A percentile compares a stretch with the other conserved stretches of the same genome.
Evolutionary conservation across 1,140 invertebrate species (phyloP).

Genomic region (Drosophila parvula): DNA sequence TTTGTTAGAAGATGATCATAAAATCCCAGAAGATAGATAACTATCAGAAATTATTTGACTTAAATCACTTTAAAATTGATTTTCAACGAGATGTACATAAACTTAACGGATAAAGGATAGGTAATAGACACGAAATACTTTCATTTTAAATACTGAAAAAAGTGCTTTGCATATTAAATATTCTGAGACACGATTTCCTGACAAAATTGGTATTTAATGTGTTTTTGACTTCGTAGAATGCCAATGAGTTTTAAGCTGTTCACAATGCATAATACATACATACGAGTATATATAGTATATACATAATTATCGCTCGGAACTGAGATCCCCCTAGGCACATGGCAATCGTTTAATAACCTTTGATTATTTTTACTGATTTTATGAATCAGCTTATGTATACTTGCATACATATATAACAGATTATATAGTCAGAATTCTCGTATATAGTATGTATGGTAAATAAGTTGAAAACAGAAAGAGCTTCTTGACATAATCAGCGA

Average conservation of each 20-base stretch:
- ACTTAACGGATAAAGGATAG: neutral
- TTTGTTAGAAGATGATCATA: neutral
- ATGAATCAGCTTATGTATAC: conserved; percentile 8
- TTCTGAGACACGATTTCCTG: neutral
- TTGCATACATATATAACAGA: neutral
- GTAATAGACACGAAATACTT: too few species aligned
- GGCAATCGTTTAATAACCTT: neutral
- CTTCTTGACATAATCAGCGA: conserved; percentile 4
- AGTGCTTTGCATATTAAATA: neutral
- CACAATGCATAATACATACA: too few species aligned
- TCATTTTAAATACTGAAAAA: too few species aligned
- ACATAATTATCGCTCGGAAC: neutral
- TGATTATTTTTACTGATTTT: neutral
- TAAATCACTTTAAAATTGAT: neutral
- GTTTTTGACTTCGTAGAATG: neutral
- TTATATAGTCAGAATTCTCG: neutral
- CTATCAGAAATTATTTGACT: too few species aligned
- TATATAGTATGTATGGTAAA: too few species aligned
- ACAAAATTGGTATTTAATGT: neutral
- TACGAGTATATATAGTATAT: neutral
- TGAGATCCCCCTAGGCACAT: neutral
- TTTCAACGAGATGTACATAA: neutral
- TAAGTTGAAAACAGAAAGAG: conserved; percentile 1
- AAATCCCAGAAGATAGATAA: too few species aligned
- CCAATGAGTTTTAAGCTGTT: too few species aligned